These are phyloP conservation scores for Platalea minor DNA, from an alignment of 2,797 vertebrate species.

Conservation along the genomic window DNA sequence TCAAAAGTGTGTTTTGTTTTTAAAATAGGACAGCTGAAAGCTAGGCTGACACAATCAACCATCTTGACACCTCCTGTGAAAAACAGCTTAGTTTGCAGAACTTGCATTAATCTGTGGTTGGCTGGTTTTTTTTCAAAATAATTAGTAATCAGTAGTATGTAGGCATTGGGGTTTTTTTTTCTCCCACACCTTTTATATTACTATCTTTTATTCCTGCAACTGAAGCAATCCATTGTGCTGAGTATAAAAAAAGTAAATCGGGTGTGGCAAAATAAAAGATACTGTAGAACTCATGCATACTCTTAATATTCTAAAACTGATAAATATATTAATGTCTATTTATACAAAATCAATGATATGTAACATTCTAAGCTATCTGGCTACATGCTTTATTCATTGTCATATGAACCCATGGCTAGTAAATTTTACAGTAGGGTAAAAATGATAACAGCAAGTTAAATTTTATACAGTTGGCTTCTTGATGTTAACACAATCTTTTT, in stretches of 20 bases:
- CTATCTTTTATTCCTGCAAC: neutral
- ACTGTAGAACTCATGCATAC: neutral
- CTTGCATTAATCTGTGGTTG: neutral
- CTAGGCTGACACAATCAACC: neutral
- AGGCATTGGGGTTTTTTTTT: neutral
- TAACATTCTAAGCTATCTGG: neutral
- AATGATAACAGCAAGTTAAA: neutral
- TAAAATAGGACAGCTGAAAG: neutral
- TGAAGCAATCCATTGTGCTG: neutral
- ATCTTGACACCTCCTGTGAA: neutral
- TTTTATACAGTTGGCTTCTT: neutral
- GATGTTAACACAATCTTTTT: neutral
- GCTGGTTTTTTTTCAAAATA: neutral
- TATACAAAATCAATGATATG: neutral
- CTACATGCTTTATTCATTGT: neutral
- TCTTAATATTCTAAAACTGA: neutral
- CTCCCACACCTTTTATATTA: neutral
- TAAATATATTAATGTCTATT: neutral
- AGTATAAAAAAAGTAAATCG: neutral
- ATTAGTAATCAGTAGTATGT: neutral
- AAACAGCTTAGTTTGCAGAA: neutral
- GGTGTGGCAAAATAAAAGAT: neutral
- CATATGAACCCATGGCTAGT: neutral
- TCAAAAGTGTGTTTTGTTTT: neutral
- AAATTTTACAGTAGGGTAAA: neutral